These are phyloP conservation scores for Cataglyphis hispanica DNA, from an alignment of 1,140 invertebrate species.

Conservation along the genomic window DNA sequence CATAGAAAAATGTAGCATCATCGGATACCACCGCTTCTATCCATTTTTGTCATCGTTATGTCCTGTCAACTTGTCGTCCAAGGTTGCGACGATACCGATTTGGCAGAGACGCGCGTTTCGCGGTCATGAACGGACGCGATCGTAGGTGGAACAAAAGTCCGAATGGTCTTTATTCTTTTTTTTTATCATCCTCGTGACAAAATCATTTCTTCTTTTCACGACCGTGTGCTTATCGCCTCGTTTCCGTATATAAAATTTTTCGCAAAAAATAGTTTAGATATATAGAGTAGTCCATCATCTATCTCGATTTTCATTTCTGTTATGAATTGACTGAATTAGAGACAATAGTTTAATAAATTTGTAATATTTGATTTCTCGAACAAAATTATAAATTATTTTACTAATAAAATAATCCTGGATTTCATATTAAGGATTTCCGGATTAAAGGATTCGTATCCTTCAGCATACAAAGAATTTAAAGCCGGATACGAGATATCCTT, in stretches of 20 bases:
- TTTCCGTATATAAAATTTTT: no score
- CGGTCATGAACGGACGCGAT: constrained; percentile 40
- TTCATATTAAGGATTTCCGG: background rate
- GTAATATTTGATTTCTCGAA: background rate
- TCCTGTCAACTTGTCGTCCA: constrained; percentile 76
- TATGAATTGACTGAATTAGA: background rate
- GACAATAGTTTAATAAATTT: background rate
- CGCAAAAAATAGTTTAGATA: background rate
- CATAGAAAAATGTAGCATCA: constrained; percentile 63
- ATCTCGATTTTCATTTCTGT: background rate
- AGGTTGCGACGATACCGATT: constrained; percentile 75
- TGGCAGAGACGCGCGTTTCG: constrained; percentile 70
- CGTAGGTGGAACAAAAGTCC: constrained; percentile 70
- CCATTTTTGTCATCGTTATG: constrained; percentile 59
- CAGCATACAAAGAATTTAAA: background rate
- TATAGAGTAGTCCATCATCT: background rate
- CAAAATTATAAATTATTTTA: background rate
- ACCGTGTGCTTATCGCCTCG: no score
- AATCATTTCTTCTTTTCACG: constrained; percentile 12
- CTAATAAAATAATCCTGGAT: background rate
- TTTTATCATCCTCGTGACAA: background rate
- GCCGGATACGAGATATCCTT: constrained; percentile 55
- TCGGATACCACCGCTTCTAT: constrained; percentile 8
- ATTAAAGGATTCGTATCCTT: background rate
- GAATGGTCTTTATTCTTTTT: constrained; percentile 61